Evolutionary conservation across 2,888 invertebrate genomes (phyloP), one percentile per base, ranked within the genome.

Genomic region (Microplitis deprimator): DNA sequence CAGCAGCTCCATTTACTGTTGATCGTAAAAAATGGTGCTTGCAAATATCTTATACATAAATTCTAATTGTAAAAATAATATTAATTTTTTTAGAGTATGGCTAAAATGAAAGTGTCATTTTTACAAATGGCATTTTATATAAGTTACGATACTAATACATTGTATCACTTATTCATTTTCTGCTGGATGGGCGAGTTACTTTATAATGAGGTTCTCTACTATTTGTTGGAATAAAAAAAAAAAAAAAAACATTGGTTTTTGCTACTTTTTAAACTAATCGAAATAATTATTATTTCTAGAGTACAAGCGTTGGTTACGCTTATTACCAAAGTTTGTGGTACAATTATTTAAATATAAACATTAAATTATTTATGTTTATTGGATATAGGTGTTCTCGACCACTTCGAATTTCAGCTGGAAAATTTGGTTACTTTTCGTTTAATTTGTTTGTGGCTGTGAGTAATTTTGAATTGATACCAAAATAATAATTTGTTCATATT

Each of bases 161-260:
- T 50, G 5, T 50, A 50, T 50, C 50, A 50, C 5, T 50, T 50
- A 13, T 50, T 50, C 13, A 50, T 50, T 13, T 50, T 50, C 13
- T 50, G 50, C 13, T 50, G 50, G 50, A 50, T 50, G 8, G 50
- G 50, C 8, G 50, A 50, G 13, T 13, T 13, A 50, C 50, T 50
- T 13, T 13, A 13, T 10, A 50, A 60, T 2, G 79, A 79, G 77
- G 79, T 50, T 50, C 1, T 13, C 6, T 50, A 13, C 13, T 4
- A 13, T 50, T 50, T 50, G 0, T 50, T 29, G 4, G 29, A 29
- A 29, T 0, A 3, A 29, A 29, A 29, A 29, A 29, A 29, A 3
- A 29, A 29, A 4, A 29, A 29, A 29, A 3, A 29, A 29, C 0
- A 4, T 29, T 29, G 3, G 3, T 29, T 29, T 0, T 29, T 29